Percentiles rank a stretch among this genome's conserved stretches.
Conservation (phyloP, 2,797 vertebrate species). For the Rhinophrynus dorsalis region DNA sequence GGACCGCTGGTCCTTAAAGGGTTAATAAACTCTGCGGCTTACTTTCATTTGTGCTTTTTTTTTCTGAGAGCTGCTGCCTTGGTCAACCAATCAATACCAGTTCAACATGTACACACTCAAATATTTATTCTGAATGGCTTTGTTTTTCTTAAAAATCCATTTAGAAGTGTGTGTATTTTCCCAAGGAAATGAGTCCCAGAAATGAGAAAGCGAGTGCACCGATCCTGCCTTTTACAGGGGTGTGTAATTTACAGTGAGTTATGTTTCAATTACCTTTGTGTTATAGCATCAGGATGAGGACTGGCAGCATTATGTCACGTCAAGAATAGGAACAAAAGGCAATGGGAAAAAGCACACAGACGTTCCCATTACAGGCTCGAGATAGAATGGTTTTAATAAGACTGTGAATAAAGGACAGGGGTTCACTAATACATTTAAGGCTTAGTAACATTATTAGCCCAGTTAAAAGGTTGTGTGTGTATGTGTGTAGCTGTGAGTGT, state of each 20-base stretch:
- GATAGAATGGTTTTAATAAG: slow-evolving; percentile 80
- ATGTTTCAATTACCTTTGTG: slow-evolving; percentile 79
- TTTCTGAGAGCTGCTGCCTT: not conserved
- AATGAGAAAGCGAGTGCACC: slow-evolving; percentile 50
- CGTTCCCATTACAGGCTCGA: slow-evolving; percentile 68
- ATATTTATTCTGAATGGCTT: slow-evolving; percentile 54
- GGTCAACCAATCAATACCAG: not conserved
- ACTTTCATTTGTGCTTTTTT: too few species aligned
- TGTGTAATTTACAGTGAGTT: slow-evolving; percentile 78
- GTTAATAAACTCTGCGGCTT: too few species aligned
- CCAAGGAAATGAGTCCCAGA: slow-evolving; percentile 70
- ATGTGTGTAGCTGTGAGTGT: too few species aligned
- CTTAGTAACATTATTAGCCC: too few species aligned
- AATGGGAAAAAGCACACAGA: slow-evolving; percentile 67
- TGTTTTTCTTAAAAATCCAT: slow-evolving; percentile 62
- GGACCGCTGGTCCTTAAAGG: too few species aligned
- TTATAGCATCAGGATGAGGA: slow-evolving; percentile 73
- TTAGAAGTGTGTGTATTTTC: slow-evolving; percentile 72
- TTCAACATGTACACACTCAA: slow-evolving; percentile 5
- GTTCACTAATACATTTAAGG: slow-evolving; percentile 53
- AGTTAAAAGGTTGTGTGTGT: too few species aligned
- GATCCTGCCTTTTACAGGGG: slow-evolving; percentile 66
- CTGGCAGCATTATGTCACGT: slow-evolving; percentile 73
- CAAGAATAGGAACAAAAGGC: slow-evolving; percentile 60
- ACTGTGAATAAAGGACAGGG: slow-evolving; percentile 64